phyloP scores from a whole-genome alignment of 1,140 invertebrate species.

The Zaprionus taronus region DNA sequence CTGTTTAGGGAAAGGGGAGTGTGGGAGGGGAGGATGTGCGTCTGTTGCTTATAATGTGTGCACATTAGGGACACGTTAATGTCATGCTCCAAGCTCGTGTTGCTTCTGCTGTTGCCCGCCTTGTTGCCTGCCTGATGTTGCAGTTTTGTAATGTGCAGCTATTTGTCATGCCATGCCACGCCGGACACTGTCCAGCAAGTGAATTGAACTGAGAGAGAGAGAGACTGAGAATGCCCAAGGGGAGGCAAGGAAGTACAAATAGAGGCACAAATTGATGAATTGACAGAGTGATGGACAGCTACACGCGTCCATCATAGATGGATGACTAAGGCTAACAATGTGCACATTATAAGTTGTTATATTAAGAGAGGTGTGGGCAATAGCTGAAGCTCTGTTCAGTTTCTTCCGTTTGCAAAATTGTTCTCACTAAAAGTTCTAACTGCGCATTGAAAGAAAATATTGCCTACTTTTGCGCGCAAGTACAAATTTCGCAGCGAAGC shows the following conservation, averaged over 20 bases:
- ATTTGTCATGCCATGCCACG: slow-evolving; percentile 64
- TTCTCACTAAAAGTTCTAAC: no score
- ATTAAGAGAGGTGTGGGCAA: background rate
- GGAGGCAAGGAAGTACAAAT: background rate
- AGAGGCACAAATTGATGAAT: background rate
- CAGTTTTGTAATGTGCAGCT: slow-evolving; percentile 64
- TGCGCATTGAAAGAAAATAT: background rate
- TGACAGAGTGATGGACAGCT: slow-evolving; percentile 8
- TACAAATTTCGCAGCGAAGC: no score
- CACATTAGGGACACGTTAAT: slow-evolving; percentile 70
- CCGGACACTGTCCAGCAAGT: slow-evolving; percentile 25
- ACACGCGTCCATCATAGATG: background rate
- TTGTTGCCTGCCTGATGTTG: slow-evolving; percentile 53
- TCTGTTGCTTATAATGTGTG: slow-evolving; percentile 60
- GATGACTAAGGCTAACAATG: background rate
- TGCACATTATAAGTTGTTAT: background rate
- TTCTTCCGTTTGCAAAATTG: no score
- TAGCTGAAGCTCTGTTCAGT: no score
- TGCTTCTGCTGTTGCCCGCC: slow-evolving; percentile 3
- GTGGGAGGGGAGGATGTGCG: background rate
- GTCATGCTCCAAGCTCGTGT: slow-evolving; percentile 33
- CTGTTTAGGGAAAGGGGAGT: background rate
- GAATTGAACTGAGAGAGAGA: background rate
- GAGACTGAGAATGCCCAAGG: background rate
- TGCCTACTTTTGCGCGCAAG: background rate